Evolutionary conservation across 2,888 invertebrate species (phyloP).

Genomic region (Chirona hameri): DNA sequence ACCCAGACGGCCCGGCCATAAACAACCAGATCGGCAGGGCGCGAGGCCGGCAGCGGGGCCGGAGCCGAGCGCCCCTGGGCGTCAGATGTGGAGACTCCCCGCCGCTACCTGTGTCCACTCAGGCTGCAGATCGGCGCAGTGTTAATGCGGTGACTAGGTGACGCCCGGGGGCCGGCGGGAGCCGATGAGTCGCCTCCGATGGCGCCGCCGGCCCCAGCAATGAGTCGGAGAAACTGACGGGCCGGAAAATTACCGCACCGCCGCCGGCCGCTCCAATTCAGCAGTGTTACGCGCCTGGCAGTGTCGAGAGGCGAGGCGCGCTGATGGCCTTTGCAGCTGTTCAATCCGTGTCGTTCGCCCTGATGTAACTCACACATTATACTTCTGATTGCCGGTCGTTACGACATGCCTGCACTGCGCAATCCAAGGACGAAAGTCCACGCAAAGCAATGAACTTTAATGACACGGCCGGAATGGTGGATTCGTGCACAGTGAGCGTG

Average conservation of each 20-base stretch:
- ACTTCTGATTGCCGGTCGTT: no score
- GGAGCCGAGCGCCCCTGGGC: background rate
- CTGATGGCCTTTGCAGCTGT: background rate
- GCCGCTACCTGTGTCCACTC: background rate
- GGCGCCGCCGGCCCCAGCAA: background rate
- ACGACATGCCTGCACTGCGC: no score
- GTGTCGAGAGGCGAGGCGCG: background rate
- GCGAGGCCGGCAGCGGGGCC: no score
- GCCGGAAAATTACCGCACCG: background rate
- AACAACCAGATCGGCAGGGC: background rate
- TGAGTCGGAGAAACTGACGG: constrained; percentile 4
- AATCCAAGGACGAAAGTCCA: no score
- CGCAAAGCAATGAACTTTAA: no score
- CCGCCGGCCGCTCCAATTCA: background rate
- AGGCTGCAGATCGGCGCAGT: no score
- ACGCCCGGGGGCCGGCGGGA: background rate
- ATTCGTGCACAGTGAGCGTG: no score
- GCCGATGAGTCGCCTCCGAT: background rate
- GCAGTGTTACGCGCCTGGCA: background rate
- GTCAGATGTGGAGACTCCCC: background rate
- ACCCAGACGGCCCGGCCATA: background rate
- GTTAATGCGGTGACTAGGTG: background rate
- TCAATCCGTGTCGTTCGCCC: no score
- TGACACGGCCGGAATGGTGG: no score
- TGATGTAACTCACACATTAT: no score